Percentiles rank a stretch among this genome's conserved stretches.
Evolutionary conservation across 1,140 invertebrate genomes (phyloP).

Genomic region (Danaus melanippus): DNA sequence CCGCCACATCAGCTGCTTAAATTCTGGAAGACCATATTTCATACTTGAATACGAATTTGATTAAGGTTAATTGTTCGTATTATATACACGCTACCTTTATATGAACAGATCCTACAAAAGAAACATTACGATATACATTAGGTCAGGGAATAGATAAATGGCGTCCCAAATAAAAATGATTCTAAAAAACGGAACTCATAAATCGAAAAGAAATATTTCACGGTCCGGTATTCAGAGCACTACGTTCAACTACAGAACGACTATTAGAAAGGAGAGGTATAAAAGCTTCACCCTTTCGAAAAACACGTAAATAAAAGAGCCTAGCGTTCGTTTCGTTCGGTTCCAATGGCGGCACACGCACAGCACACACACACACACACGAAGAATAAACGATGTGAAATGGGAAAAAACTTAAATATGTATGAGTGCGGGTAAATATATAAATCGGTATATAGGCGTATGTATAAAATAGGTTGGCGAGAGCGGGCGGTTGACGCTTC

Average conservation of each 20-base stretch:
- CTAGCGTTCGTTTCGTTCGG: conserved; percentile 51
- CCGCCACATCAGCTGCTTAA: conserved; percentile 18
- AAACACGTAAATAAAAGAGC: conserved; percentile 67
- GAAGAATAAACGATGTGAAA: conserved; percentile 67
- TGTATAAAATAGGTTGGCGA: conserved; percentile 63
- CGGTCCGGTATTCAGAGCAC: conserved; percentile 51
- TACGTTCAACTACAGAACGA: conserved; percentile 57
- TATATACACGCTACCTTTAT: conserved; percentile 1
- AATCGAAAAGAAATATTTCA: conserved; percentile 67
- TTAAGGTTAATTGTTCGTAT: conserved; percentile 1
- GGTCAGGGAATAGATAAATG: conserved; percentile 30
- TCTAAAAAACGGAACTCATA: conserved; percentile 57
- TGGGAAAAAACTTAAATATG: conserved; percentile 71
- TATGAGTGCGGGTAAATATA: conserved; percentile 72
- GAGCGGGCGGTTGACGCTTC: conserved; percentile 37
- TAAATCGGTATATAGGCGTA: conserved; percentile 69
- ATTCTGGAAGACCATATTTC: background rate
- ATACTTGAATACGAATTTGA: background rate
- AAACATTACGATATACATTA: conserved; percentile 4
- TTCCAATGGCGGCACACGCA: conserved; percentile 36
- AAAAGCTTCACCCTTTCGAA: conserved; percentile 71
- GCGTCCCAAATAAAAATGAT: conserved; percentile 44
- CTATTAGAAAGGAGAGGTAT: conserved; percentile 68
- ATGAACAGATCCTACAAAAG: background rate
- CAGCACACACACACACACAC: conserved; percentile 54